These are phyloP conservation scores for Nineta flava DNA, from an alignment of 2,888 invertebrate species.

Conservation along the genomic window DNA sequence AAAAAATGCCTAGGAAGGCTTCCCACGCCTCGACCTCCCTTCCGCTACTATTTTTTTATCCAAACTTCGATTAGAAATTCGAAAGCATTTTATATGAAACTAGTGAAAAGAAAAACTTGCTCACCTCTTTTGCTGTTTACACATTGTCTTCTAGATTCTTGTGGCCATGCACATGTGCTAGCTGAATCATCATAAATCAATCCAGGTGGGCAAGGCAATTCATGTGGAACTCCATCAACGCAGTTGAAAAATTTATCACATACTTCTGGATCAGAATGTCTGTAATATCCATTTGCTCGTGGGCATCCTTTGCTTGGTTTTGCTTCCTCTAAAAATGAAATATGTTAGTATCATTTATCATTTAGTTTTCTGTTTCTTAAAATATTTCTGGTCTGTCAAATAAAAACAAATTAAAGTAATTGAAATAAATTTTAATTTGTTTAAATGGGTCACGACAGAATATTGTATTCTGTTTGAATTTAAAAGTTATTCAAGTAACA, in stretches of 20 bases:
- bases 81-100: too few relatives aligned
- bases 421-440: not conserved
- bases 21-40: too few relatives aligned
- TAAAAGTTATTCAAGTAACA: too few relatives aligned
- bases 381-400: not conserved
- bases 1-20: too few relatives aligned
- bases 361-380: not conserved
- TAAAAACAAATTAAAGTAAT: not conserved
- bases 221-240: constrained; percentile 52
- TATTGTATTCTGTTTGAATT: too few relatives aligned
- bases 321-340: constrained; percentile 44
- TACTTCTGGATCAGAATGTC: constrained; percentile 52
- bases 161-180: constrained; percentile 63
- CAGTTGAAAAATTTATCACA: constrained; percentile 70
- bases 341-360: constrained; percentile 15
- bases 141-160: constrained; percentile 38
- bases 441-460: too few relatives aligned
- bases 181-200: constrained; percentile 57
- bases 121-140: constrained; percentile 30
- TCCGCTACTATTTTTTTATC: too few relatives aligned
- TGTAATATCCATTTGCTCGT: constrained; percentile 62
- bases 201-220: constrained; percentile 55
- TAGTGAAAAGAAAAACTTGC: too few relatives aligned
- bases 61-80: too few relatives aligned
- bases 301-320: constrained; percentile 57